A percentile compares a stretch with the other conserved stretches of the same genome.
phyloP scores from a whole-genome alignment of 2,797 vertebrate species.

The Gymnoscopelus braueri region DNA sequence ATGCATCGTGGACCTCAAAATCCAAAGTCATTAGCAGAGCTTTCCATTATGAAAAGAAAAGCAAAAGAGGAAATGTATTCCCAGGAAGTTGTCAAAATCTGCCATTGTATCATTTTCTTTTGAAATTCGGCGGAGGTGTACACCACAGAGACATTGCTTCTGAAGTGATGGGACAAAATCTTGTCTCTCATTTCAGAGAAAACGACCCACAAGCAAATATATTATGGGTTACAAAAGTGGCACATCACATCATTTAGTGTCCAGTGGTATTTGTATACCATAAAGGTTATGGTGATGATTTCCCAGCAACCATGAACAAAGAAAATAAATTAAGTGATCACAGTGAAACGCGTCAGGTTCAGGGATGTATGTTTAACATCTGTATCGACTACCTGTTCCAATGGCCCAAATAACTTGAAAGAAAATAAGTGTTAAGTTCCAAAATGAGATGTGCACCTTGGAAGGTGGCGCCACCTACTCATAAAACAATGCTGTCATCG shows the following conservation, averaged over 20 bases:
- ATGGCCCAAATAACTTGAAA: slow-evolving; percentile 37
- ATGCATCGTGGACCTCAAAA: too few species aligned
- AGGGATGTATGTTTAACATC: slow-evolving; percentile 30
- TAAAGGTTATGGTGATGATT: too few species aligned
- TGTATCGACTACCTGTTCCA: slow-evolving; percentile 37
- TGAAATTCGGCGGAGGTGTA: slow-evolving; percentile 27
- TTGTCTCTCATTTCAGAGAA: slow-evolving; percentile 48
- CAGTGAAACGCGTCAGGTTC: slow-evolving; percentile 44
- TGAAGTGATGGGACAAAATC: slow-evolving; percentile 37
- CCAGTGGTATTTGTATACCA: too few species aligned
- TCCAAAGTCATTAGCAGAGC: too few species aligned
- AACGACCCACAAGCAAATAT: slow-evolving; percentile 31
- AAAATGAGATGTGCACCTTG: slow-evolving; percentile 26
- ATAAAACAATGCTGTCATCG: slow-evolving; percentile 16
- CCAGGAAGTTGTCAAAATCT: background rate
- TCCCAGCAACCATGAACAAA: too few species aligned
- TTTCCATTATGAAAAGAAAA: too few species aligned
- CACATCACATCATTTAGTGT: background rate
- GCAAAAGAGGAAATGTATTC: background rate
- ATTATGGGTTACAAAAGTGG: background rate
- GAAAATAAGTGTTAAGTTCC: slow-evolving; percentile 6
- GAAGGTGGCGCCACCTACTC: slow-evolving; percentile 26
- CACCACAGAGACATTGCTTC: slow-evolving; percentile 58
- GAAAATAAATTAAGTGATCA: too few species aligned
- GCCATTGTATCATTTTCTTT: slow-evolving; percentile 24